Evolutionary conservation across 1,140 invertebrate species (phyloP), one percentile per base, ranked within the genome.

Genomic region (Zaprionus nigranus): DNA sequence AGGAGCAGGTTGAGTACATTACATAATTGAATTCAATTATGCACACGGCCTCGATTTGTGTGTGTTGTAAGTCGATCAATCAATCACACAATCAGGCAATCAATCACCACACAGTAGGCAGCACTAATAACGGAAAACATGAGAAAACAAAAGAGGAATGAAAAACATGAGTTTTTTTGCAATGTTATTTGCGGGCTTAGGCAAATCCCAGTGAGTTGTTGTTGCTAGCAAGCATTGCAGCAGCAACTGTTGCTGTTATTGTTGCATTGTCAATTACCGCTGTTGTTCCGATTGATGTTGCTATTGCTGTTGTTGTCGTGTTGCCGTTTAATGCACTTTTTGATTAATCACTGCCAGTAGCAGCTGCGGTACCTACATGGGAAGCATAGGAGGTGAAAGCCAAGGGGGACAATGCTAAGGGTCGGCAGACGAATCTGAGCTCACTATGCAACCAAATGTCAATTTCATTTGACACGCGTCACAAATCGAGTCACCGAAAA

Each of bases 21-120:
- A 62, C 53, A 57, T 64, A 78, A 66, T 65, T 75, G 72, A 75
- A 61, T 75, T 78, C 72, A 78, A 78, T 78, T 69, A 78, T 63
- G n/a, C 36, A 46, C 59, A 15, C 20, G 30, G 43, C 30, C 58
- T 77, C 49, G 20, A 13, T 38, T 38, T 15, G 40, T 67, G 3
- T 38, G 30, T 74, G 59, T 43, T 56, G 26, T 20, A 34, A 30
- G 56, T 58, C 81, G 70, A 74, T 84, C 79, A 86, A 65, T 69
- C 65, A 78, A 46, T 53, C 61, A 63, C 24, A 20, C 36, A 56
- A 34, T 43, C 60, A 43, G 66, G 57, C 66, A 75, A 78, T 85
- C 78, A 78, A 75, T 53, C 51, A 62, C 56, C 51, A 62, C 56
- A 56, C 38, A 61, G 58, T 46, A 60, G 40, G 40, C 40, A 43